Evolutionary conservation across 2,888 invertebrate genomes (phyloP), one percentile per base, ranked within the genome.

Genomic region (Lordiphosa fenestrarum): DNA sequence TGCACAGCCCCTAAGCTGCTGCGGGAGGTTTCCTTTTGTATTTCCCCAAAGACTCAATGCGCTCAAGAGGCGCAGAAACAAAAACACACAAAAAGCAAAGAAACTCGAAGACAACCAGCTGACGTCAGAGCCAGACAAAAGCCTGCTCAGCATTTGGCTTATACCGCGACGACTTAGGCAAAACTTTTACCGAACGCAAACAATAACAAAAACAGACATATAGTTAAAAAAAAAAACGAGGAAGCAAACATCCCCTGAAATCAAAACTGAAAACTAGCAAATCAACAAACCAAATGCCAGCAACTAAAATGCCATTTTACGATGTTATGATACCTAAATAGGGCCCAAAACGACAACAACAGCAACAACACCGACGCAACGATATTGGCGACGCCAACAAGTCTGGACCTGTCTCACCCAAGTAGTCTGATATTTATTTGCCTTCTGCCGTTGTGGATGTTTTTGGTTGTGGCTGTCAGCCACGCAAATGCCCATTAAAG

Each of bases 301-400:
- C 30, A 30, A 30, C 25, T 30, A 65, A 66, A 77, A 53, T 73
- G 59, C 44, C 61, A 42, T 71, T 81, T 81, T 84, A 81, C 73
- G 73, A 70, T 68, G 63, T 55, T 63, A 68, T 67, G 63, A 60
- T 66, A 56, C 54, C 72, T 60, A 76, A 77, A 71, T 71, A 76
- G 60, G 63, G 50, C 51, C 48, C 54, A 64, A 62, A 68, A 66
- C 25, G 21, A 25, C 38, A 30, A 35, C 36, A 65, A 35, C 39
- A 19, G 19, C 19, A 41, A 35, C 48, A 44, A 47, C 52, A 36
- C 57, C 38, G 25, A 54, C 25, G 25, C 25, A 25, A 25, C 25
- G 25, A 2, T 46, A 50, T 39, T 46, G 53, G 54, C 52, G 86
- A 68, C 86, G 86, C 85, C 86, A 77, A 81, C 62, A 85, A 68